Percentiles rank a stretch among this genome's conserved stretches.
Evolutionary conservation across 2,888 invertebrate genomes (phyloP).

Genomic region (Protonemura montana): DNA sequence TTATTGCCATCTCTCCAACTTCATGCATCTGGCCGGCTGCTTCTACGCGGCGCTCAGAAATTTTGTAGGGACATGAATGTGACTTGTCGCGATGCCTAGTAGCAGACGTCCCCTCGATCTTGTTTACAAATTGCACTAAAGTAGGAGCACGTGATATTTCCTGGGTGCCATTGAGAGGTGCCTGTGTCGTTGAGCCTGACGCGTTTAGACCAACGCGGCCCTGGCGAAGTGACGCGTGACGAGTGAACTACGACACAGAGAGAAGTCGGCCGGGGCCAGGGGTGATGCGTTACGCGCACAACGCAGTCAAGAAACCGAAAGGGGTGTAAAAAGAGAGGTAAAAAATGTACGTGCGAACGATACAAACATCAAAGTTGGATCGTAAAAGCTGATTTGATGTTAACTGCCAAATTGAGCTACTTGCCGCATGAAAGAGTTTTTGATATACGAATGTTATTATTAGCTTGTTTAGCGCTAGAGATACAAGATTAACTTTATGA

Average conservation of each 20-base stretch:
- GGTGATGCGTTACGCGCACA: background rate
- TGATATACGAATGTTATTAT: constrained; percentile 21
- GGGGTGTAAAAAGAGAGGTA: constrained; percentile 40
- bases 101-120: background rate
- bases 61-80: background rate
- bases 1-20: background rate
- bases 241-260: background rate
- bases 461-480: constrained; percentile 3
- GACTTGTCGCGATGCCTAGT: background rate
- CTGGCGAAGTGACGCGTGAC: background rate
- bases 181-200: background rate
- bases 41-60: background rate
- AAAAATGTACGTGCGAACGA: constrained; percentile 35
- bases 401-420: constrained; percentile 13
- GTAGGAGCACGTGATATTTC: background rate
- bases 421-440: background rate
- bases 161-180: background rate
- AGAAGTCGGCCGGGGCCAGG: background rate
- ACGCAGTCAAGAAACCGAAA: constrained; percentile 26
- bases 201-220: background rate
- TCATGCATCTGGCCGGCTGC: background rate
- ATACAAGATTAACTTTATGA: constrained; percentile 23
- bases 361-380: constrained; percentile 26
- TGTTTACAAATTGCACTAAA: background rate
- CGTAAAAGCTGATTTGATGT: constrained; percentile 32